These are phyloP conservation scores for Opisthocomus hoazin DNA, from an alignment of 2,113 vertebrate species.

Conservation along the genomic window DNA sequence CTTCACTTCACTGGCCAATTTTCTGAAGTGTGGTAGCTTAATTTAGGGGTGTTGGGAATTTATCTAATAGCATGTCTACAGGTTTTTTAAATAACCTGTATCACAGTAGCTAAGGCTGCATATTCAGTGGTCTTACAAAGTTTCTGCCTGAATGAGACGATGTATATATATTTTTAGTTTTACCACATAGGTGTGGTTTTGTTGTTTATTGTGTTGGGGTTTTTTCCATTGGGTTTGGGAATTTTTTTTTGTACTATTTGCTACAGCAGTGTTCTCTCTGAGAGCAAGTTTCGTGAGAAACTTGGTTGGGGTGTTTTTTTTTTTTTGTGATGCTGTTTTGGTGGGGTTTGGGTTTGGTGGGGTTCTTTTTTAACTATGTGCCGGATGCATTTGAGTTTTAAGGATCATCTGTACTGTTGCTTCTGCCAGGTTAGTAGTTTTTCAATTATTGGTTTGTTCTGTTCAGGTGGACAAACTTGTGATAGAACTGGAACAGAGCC, in stretches of 20 bases:
- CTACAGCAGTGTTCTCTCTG: background rate
- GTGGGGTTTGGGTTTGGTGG: background rate
- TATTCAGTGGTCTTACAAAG: background rate
- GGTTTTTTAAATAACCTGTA: background rate
- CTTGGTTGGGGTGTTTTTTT: rapidly evolving
- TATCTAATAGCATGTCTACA: background rate
- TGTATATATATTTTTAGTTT: no score
- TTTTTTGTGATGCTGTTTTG: background rate
- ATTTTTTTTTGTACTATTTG: background rate
- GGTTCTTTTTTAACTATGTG: background rate
- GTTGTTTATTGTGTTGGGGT: rapidly evolving
- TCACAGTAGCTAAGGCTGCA: background rate
- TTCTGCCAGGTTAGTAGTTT: background rate
- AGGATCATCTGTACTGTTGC: background rate
- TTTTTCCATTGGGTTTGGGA: background rate
- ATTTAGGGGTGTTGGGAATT: background rate
- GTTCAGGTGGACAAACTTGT: conserved; percentile 81
- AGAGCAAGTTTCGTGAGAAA: background rate
- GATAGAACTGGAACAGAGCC: conserved; percentile 77
- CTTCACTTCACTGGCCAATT: background rate
- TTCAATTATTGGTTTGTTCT: background rate
- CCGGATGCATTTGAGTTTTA: background rate
- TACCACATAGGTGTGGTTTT: background rate
- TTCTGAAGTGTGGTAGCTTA: background rate
- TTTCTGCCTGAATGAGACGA: background rate